These are phyloP conservation scores for Microhierax caerulescens DNA, from an alignment of 2,797 vertebrate genomes.

Conservation along the genomic window DNA sequence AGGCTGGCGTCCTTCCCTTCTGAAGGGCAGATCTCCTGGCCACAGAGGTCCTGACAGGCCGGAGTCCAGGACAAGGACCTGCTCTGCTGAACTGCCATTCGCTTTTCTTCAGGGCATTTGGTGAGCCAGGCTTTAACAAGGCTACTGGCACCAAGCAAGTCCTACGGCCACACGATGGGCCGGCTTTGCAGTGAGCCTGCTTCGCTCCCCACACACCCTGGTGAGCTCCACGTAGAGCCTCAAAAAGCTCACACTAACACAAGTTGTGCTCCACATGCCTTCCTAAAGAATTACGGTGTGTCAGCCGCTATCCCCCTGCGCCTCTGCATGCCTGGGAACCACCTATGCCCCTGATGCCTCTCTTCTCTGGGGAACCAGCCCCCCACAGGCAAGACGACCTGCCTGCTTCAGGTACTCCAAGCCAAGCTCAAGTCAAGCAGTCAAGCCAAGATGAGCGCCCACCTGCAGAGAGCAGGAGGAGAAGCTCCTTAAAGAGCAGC, in stretches of 20 bases:
- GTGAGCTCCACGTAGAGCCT: not conserved
- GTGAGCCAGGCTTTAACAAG: not conserved
- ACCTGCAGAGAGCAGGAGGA: not conserved
- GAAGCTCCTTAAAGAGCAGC: not conserved
- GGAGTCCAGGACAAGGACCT: not conserved
- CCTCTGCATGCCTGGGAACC: not conserved
- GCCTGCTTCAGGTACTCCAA: not conserved
- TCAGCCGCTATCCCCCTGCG: not conserved
- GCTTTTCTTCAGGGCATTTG: not conserved
- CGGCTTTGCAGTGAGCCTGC: not conserved
- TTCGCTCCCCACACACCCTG: not conserved
- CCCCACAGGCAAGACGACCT: not conserved
- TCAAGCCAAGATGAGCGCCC: not conserved
- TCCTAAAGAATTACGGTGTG: not conserved
- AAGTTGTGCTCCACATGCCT: not conserved
- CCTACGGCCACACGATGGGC: not conserved
- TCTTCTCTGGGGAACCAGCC: not conserved
- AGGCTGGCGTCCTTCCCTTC: not conserved
- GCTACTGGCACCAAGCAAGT: not conserved
- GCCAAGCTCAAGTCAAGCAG: not conserved
- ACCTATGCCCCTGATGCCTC: not conserved
- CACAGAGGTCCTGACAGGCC: not conserved
- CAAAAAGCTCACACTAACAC: not conserved
- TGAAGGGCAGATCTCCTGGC: not conserved
- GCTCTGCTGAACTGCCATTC: not conserved